These are phyloP conservation scores for Myripristis jacobus DNA, from an alignment of 2,797 vertebrate genomes.

Conservation along the genomic window DNA sequence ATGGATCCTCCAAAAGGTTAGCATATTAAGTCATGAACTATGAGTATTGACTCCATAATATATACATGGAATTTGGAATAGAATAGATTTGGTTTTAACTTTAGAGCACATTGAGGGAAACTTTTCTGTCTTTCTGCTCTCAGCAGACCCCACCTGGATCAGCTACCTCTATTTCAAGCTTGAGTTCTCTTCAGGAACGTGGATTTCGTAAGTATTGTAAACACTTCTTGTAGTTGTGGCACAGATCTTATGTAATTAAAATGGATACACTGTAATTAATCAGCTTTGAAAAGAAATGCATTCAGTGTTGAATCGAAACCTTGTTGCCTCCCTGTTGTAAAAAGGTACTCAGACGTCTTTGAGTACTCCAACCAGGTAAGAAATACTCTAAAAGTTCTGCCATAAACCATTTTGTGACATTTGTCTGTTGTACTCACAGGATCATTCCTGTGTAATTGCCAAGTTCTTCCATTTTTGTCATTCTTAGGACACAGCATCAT, in stretches of 20 bases:
- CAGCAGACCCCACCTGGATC: slow-evolving; percentile 78
- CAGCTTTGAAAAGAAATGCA: background rate
- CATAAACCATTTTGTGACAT: background rate
- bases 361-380: slow-evolving; percentile 75
- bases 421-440: background rate
- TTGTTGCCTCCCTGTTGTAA: slow-evolving; percentile 12
- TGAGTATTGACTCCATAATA: too few species aligned
- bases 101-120: background rate
- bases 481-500: slow-evolving; percentile 69
- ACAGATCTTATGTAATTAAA: background rate
- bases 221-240: background rate
- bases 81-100: background rate
- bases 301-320: background rate
- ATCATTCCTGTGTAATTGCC: background rate
- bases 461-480: slow-evolving; percentile 23
- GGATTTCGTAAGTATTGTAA: slow-evolving; percentile 73
- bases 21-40: too few species aligned
- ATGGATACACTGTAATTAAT: background rate
- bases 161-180: slow-evolving; percentile 69
- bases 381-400: background rate
- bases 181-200: slow-evolving; percentile 69
- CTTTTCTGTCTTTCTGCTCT: slow-evolving; percentile 13
- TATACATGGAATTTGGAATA: background rate
- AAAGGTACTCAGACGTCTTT: slow-evolving; percentile 76
- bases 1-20: background rate